A percentile compares a stretch with the other conserved stretches of the same genome.
These are phyloP conservation scores for Takifugu bimaculatus DNA, from an alignment of 2,113 vertebrate genomes.

Conservation along the genomic window DNA sequence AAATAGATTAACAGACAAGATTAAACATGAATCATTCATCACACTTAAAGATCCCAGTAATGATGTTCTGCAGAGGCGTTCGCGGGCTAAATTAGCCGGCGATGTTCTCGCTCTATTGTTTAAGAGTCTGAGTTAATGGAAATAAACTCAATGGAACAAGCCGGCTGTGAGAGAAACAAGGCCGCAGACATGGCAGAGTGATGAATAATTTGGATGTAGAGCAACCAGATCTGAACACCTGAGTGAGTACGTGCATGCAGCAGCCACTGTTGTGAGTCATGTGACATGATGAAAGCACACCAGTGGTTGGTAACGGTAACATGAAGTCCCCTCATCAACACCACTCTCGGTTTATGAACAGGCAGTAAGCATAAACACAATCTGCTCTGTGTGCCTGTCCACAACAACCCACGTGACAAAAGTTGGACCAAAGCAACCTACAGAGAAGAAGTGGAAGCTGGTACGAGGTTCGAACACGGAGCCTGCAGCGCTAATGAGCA, in stretches of 20 bases:
- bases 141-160: slow-evolving; percentile 68
- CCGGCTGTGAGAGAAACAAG: slow-evolving; percentile 66
- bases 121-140: slow-evolving; percentile 63
- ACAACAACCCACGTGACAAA: slow-evolving; percentile 35
- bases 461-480: slow-evolving; percentile 11
- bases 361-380: slow-evolving; percentile 40
- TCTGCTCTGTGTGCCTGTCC: slow-evolving; percentile 35
- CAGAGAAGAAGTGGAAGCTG: slow-evolving; percentile 23
- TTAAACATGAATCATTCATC: slow-evolving; percentile 48
- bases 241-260: slow-evolving; percentile 34
- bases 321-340: no score
- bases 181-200: slow-evolving; percentile 58
- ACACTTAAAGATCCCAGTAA: slow-evolving; percentile 42
- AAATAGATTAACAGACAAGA: slow-evolving; percentile 22
- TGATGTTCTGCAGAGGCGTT: slow-evolving; percentile 33
- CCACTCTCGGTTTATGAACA: slow-evolving; percentile 5
- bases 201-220: slow-evolving; percentile 69
- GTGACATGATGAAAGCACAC: not conserved
- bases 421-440: slow-evolving; percentile 31
- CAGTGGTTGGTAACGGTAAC: not conserved
- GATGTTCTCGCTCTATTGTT: slow-evolving; percentile 58
- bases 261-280: not conserved
- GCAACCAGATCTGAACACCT: slow-evolving; percentile 66
- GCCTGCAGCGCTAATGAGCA: slow-evolving; percentile 57
- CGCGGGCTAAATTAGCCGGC: slow-evolving; percentile 46